Percentiles rank a stretch among this genome's conserved stretches.
phyloP scores from a whole-genome alignment of 1,140 invertebrate genomes.

The Dendrolimus punctatus region DNA sequence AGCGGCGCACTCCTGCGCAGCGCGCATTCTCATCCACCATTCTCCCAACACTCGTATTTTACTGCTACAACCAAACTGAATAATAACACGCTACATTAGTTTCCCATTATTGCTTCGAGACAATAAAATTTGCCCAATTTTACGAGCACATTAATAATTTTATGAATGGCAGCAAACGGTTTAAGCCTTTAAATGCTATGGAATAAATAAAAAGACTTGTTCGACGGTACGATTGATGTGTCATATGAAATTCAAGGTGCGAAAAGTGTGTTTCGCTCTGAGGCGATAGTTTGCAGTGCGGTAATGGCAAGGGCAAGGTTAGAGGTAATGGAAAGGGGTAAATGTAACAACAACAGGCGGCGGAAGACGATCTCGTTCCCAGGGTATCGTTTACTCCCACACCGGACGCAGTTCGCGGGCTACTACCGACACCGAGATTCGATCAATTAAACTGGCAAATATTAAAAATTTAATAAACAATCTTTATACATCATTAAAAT shows the following conservation, averaged over 20 bases:
- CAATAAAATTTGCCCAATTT: constrained; percentile 72
- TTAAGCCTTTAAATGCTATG: constrained; percentile 53
- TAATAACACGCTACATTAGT: constrained; percentile 72
- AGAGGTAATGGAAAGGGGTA: constrained; percentile 17
- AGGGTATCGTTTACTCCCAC: constrained; percentile 55
- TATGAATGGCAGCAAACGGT: constrained; percentile 68
- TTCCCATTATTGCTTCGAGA: constrained; percentile 70
- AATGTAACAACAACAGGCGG: constrained; percentile 14
- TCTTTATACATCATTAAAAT: no score
- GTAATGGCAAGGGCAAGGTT: constrained; percentile 15
- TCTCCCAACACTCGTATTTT: constrained; percentile 60
- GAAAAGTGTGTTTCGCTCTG: constrained; percentile 28
- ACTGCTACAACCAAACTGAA: constrained; percentile 67
- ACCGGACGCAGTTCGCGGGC: constrained; percentile 34
- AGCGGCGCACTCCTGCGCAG: constrained; percentile 19
- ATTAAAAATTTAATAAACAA: no score
- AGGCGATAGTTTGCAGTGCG: constrained; percentile 3
- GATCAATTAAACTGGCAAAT: no score
- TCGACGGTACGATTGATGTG: constrained; percentile 43
- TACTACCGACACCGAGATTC: no score
- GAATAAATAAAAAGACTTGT: constrained; percentile 51
- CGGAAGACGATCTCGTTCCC: constrained; percentile 53
- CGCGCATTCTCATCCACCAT: constrained; percentile 23
- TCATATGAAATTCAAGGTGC: constrained; percentile 44
- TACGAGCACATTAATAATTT: constrained; percentile 72